Evolutionary conservation across 2,888 invertebrate genomes (phyloP), one percentile per base, ranked within the genome.

Genomic region (Gibbula magus): DNA sequence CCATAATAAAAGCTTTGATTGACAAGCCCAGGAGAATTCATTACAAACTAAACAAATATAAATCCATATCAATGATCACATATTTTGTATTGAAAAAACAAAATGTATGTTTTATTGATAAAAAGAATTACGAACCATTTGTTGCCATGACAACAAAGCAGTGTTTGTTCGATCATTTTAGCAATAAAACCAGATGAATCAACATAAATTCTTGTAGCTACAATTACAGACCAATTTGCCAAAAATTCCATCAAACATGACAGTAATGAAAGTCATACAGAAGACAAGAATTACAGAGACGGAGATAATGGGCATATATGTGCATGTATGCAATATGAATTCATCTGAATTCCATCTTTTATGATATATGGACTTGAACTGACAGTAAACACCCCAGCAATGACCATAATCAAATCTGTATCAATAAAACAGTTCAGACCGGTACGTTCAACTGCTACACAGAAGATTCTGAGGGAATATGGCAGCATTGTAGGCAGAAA

Each of bases 241-340:
- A 70, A 70, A 70, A 70, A 70, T 4, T 35, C 29, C n/a, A 20
- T 70, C 70, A 70, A 35, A 70, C 10, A 4, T 70, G 70, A 70
- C 70, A 20, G 3, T 70, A 70, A 70, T 70, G 35, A 70, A 39
- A 18, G 35, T 35, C 70, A 35, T 39, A 35, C 32, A 32, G 20
- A 35, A 10, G 2, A 70, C 10, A 8, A 2, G 56, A 20, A 56
- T 56, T 10, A 25, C 4, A 25, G n/a, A 5, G 20, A 20, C 22
- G 8, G 7, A n/a, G 4, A 56, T 56, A 25, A 22, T 20, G 20
- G 56, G 56, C 7, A 56, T 20, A 56, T 56, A 70, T 70, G 35
- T 39, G 39, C 32, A 70, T 70, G 35, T 35, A 70, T 70, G 70
- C 70, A 39, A 70, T 67, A 67, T 70, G 70, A 70, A 39, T 70